Base-by-base conservation (phyloP, 2,888 invertebrate species). In the Drosophila maculinotata region DNA sequence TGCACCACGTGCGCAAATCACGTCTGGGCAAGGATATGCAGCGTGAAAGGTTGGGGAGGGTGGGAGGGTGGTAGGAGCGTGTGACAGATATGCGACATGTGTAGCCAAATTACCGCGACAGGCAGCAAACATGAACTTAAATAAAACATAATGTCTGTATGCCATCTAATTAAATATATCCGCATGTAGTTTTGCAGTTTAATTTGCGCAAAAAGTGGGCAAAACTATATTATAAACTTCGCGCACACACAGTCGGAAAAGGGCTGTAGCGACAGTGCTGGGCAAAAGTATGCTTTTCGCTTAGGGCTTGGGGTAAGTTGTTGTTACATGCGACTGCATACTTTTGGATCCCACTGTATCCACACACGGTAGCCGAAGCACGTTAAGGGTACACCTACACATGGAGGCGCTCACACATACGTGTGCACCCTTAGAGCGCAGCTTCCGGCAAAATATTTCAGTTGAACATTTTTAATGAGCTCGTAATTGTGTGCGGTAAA, bases 401-500 rank as follows among this genome's bases (percentile, higher is more conserved):
- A 44, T 28, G 30, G 48, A 57, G 44, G 56, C 25, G 49, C 12
- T 26, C 25, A 31, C 49, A 59, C 26, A 45, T 25, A 44, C 25
- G 33, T 36, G 41, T 44, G 36, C 39, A 58, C 59, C 71, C 71
- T 65, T 65, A 59, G 48, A 81, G 60, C 36, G 59, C 28, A 51
- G 81, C 69, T 88, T 86, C 84, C 85, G 75, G 81, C 74, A 75
- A 75, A 88, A 79, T 83, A 85, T 88, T 87, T 85, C 88, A 88
- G 81, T 84, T 88, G 88, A 83, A 86, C 68, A 85, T 76, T 85
- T 85, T 88, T 85, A 85, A 85, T 85, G 85, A 85, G 88, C 85
- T 81, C 75, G 51, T 77, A 88, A 76, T 79, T 74, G 67, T 73
- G 39, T 48, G 63, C 51, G 49, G 62, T 52, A 25, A 28, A 58